These are phyloP conservation scores for Edolisoma coerulescens DNA, from an alignment of 2,113 vertebrate genomes.

Conservation along the genomic window DNA sequence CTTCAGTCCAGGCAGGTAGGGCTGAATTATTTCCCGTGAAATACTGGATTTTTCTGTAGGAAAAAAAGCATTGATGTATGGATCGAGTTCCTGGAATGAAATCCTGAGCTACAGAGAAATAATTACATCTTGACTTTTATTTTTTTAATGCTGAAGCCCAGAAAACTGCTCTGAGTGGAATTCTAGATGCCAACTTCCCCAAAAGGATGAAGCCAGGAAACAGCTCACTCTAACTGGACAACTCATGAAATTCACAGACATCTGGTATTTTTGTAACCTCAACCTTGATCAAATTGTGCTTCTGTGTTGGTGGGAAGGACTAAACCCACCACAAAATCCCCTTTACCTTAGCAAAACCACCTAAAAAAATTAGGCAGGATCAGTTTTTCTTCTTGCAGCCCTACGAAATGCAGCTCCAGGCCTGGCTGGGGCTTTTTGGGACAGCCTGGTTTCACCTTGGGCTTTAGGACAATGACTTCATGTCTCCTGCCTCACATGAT, in stretches of 20 bases:
- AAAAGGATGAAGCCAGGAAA: neutral
- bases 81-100: neutral
- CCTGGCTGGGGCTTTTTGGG: neutral
- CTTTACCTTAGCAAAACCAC: neutral
- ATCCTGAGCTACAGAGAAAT: neutral
- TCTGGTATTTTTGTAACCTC: neutral
- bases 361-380: neutral
- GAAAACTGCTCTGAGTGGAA: neutral
- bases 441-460: constrained; percentile 11
- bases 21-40: neutral
- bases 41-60: neutral
- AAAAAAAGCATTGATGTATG: neutral
- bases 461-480: constrained; percentile 15
- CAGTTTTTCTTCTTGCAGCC: neutral
- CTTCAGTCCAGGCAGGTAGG: neutral
- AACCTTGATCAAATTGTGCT: neutral
- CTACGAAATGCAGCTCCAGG: neutral
- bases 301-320: neutral
- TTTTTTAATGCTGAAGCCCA: neutral
- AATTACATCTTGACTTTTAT: neutral
- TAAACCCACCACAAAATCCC: neutral
- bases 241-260: neutral
- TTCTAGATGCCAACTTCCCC: neutral
- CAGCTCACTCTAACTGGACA: neutral
- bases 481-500: neutral